These are phyloP conservation scores for Synanceia verrucosa DNA, from an alignment of 2,797 vertebrate species.

Conservation along the genomic window DNA sequence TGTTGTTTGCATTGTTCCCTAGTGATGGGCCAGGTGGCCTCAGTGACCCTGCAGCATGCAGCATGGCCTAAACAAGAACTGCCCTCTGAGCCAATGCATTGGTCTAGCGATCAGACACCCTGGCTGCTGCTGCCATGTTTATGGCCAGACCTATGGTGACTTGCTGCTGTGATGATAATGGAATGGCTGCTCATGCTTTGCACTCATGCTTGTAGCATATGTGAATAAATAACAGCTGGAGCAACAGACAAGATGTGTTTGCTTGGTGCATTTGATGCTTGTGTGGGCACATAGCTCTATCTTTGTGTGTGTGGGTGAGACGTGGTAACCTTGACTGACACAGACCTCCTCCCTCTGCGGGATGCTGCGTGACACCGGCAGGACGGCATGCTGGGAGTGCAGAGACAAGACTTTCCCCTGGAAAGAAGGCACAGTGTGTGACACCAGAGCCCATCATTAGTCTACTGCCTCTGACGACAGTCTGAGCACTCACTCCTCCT, in stretches of 20 bases:
- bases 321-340: constrained; percentile 17
- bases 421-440: constrained; percentile 3
- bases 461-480: constrained; percentile 8
- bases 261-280: not conserved
- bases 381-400: constrained; percentile 15
- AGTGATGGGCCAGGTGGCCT: constrained; percentile 69
- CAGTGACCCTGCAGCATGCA: constrained; percentile 46
- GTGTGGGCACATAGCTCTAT: not conserved
- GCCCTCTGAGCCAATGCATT: constrained; percentile 22
- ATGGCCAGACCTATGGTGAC: not conserved
- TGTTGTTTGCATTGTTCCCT: constrained; percentile 70
- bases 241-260: not conserved
- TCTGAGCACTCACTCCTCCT: not conserved
- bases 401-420: constrained; percentile 2
- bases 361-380: not conserved
- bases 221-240: not conserved
- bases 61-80: constrained; percentile 57
- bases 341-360: constrained; percentile 4
- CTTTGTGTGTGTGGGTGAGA: not conserved
- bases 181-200: not conserved
- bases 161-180: not conserved
- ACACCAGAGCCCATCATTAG: constrained; percentile 31
- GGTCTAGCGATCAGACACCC: too few relatives aligned
- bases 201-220: not conserved
- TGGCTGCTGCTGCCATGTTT: not conserved